phyloP scores from a whole-genome alignment of 2,888 invertebrate genomes.

The Hartigia nigra region DNA sequence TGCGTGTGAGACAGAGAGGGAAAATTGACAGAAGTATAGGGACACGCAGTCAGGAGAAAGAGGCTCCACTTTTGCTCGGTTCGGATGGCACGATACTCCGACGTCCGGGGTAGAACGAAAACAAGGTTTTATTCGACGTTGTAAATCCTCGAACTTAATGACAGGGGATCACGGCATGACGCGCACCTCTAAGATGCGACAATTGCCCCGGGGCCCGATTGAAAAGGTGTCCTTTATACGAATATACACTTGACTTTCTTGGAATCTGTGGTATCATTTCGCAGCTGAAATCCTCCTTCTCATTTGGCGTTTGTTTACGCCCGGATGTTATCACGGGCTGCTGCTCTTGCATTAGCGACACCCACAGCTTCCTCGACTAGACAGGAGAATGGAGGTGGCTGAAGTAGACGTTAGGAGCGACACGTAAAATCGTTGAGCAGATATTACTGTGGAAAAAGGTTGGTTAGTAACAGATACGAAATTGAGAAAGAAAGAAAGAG shows the following conservation, averaged over 20 bases:
- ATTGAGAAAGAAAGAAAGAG: not conserved
- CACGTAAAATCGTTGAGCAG: not conserved
- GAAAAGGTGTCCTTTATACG: not conserved
- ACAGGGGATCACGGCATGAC: not conserved
- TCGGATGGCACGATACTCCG: not conserved
- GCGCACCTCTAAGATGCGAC: not conserved
- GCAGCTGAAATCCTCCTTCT: not conserved
- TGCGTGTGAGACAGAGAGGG: not conserved
- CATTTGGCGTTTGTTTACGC: not conserved
- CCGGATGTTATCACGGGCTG: not conserved
- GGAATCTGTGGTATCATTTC: not conserved
- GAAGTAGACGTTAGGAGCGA: not conserved
- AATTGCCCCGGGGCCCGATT: not conserved
- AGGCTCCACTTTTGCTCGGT: not conserved
- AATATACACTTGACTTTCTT: not conserved
- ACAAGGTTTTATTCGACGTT: not conserved
- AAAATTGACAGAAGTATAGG: not conserved
- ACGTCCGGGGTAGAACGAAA: not conserved
- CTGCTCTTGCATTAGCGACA: not conserved
- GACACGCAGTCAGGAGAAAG: not conserved
- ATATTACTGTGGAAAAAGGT: not conserved
- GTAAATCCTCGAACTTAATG: not conserved
- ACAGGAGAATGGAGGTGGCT: not conserved
- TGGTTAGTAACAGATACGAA: not conserved
- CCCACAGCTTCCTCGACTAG: not conserved